Evolutionary conservation across 1,140 invertebrate species (phyloP).

Genomic region (Drosophila lacertosa): DNA sequence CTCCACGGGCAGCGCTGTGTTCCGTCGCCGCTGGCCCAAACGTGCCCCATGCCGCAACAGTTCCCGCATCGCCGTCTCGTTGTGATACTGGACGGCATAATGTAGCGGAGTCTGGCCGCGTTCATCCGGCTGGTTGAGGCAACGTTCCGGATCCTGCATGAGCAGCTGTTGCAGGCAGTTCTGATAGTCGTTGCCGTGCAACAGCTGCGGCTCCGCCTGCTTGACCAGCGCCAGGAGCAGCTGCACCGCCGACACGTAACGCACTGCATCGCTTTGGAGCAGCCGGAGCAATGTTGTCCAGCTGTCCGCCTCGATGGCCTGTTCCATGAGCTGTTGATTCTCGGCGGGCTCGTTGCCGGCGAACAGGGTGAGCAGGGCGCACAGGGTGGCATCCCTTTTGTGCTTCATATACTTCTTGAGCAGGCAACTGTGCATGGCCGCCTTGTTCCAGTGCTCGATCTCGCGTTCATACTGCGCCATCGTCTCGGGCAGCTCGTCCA

Average conservation of each 20-base stretch:
- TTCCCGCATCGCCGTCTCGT: slow-evolving; percentile 15
- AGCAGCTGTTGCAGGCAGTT: background rate
- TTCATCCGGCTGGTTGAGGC: background rate
- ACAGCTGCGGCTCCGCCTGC: background rate
- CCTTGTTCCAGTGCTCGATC: no score
- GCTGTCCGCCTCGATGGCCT: background rate
- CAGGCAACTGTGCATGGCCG: background rate
- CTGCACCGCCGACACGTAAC: background rate
- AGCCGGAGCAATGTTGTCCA: background rate
- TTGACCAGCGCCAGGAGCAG: background rate
- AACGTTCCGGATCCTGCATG: background rate
- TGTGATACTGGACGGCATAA: slow-evolving; percentile 10
- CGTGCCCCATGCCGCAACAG: slow-evolving; percentile 3
- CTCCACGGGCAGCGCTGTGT: background rate
- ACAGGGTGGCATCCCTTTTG: background rate
- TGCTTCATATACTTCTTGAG: background rate
- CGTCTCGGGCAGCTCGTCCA: no score
- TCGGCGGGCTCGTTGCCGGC: background rate
- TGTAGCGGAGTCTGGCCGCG: background rate
- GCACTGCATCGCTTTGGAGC: background rate
- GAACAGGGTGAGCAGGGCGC: background rate
- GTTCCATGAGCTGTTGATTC: background rate
- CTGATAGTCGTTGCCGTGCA: background rate
- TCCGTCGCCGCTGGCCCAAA: background rate
- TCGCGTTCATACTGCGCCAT: no score